Evolutionary conservation across 37 sponge, comb jelly and placozoan genomes (phyloP), one percentile per base, ranked within the genome.

Genomic region (Beroe forskalii): DNA sequence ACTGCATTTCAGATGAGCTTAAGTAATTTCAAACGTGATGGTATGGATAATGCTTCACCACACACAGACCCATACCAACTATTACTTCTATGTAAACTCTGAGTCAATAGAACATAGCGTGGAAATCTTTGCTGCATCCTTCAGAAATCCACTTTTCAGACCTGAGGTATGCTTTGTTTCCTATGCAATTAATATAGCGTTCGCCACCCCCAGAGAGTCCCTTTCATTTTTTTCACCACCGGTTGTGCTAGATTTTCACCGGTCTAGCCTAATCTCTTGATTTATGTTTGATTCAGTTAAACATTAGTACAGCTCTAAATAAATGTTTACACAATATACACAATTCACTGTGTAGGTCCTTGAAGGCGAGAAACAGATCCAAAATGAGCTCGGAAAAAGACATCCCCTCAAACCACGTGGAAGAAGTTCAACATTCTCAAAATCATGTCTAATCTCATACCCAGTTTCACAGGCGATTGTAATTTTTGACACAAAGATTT

Each of bases 1-100:
- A n/a, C n/a, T n/a, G n/a, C 12, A 48, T 72, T 72, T 1, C 86
- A 75, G 91, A 89, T 19, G 93, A 90, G 28, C 94, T 94, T 17
- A 62, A 92, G 4, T 97, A 48, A 90, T 93, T 97, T 28, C 69
- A 92, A n/a, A 43, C 91, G n/a, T n/a, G n/a, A n/a, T n/a, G n/a
- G n/a, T n/a, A n/a, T n/a, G n/a, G n/a, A n/a, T n/a, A n/a, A n/a
- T n/a, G n/a, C n/a, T n/a, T n/a, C n/a, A n/a, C n/a, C n/a, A n/a
- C n/a, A 92, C 93, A 23, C 92, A 93, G 1, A 92, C 93, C 62
- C 92, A 95, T 41, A 97, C 98, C n/a, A 95, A 97, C 92, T 97
- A 93, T 76, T 92, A 93, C 76, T 97, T 97, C 64, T 80, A 55
- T 32, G 93, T 95, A 0, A 90, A 94, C 61, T 24, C 92, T 41